phyloP scores from a whole-genome alignment of 2,113 vertebrate species.

The Corapipo altera region DNA sequence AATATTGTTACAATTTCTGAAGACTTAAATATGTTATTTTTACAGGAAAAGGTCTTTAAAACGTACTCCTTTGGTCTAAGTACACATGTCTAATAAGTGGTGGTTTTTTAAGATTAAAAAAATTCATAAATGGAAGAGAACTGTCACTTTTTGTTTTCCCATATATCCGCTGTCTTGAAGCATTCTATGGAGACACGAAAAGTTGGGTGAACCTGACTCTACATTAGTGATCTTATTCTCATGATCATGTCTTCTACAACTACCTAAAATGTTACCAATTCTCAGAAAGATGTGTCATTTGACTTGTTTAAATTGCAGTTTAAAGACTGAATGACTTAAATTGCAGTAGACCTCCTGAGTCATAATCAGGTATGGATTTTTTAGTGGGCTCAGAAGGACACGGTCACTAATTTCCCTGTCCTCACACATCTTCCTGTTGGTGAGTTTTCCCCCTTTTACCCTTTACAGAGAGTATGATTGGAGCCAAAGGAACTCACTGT shows the following conservation, averaged over 20 bases:
- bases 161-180: background rate
- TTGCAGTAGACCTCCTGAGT: background rate
- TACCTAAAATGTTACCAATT: background rate
- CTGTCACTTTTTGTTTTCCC: background rate
- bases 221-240: background rate
- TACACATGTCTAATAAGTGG: background rate
- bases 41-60: background rate
- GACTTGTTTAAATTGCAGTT: background rate
- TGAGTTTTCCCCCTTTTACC: background rate
- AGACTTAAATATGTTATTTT: background rate
- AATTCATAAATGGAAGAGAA: background rate
- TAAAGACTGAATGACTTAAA: background rate
- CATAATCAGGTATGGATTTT: background rate
- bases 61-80: background rate
- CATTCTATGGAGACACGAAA: background rate
- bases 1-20: background rate
- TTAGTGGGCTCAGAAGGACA: background rate
- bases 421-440: background rate
- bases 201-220: background rate
- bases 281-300: background rate
- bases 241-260: background rate
- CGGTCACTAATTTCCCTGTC: background rate
- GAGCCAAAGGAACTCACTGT: background rate
- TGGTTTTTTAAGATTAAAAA: accelerated
- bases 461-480: accelerated